Evolutionary conservation across 1,140 invertebrate genomes (phyloP), one percentile per base, ranked within the genome.

Genomic region (Solenopsis invicta): DNA sequence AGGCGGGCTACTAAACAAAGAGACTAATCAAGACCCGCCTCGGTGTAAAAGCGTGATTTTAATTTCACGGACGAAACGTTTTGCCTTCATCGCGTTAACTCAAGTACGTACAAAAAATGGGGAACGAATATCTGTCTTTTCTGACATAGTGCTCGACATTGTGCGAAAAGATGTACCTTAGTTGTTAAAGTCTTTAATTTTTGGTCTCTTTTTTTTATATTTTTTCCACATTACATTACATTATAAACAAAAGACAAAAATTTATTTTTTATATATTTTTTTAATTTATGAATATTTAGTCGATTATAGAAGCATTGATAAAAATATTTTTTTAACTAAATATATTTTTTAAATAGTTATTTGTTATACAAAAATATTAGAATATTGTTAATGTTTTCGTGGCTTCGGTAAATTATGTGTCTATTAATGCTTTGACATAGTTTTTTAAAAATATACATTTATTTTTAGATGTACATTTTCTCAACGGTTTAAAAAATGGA

Each of bases 1-100:
- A 86, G 85, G 67, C 66, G 66, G 37, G 16, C 69, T 50, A 61
- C 71, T 74, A 89, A 89, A 89, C 88, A 90, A 90, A 90, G 88
- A 82, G 71, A 84, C 87, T 89, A 89, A 90, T 90, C 88, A 87
- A 89, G 56, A n/a, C 12, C 48, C 61, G 71, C 61, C 69, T 69
- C 41, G 34, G 24, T 69, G 18, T 24, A 71, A 72, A 69, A 62
- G 64, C 69, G 67, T 62, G 67, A 91, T 87, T 92, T 66, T 80
- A 91, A 91, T 91, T 90, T 84, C 85, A 66, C 29, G 67, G 72
- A 18, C 48, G 87, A 61, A 80, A 88, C 59, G 80, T 67, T 77
- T 89, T 64, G 67, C 41, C 69, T 74, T 84, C 88, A 84, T 78
- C 78, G 37, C 61, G 61, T 64, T 21, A n/a, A 21, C 61, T 24